Base-by-base conservation (phyloP, 2,888 invertebrate genomes). In the Drosophila emarginata region DNA sequence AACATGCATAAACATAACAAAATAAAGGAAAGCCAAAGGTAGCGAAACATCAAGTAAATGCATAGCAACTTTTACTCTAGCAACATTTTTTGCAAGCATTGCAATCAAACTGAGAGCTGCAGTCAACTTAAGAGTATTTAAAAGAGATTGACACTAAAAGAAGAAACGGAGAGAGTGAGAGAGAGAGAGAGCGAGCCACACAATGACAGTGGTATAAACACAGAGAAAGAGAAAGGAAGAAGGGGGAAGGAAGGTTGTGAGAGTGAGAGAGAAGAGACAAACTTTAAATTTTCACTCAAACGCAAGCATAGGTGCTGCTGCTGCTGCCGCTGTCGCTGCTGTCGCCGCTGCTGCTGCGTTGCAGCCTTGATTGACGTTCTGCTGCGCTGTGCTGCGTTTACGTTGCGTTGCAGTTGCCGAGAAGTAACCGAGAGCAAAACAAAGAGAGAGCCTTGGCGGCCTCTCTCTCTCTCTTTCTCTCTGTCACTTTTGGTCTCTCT, bases 111-210 rank as follows among this genome's bases (percentile, higher is more conserved):
- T 32, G 45, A 39, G 62, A 32, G 37, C 37, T 37, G 36, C 58
- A 36, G 39, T 26, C 21, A 28, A 26, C 61, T 67, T 60, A 61
- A 21, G 21, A 15, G 50, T 36, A 64, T 77, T 80, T 32, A 32
- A 32, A 70, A 61, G 61, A 68, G 71, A 37, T 3, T 32, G 11
- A 2, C 32, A 32, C 12, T 9, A 6, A 12, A 2, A 9, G n/a
- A 18, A 23, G 32, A 53, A 32, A 39, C 52, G n/a, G 50, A 40
- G 26, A 11, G 61, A 57, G 71, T 32, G 11, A 9, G 11, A 9
- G 11, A 3, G 26, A 26, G 26, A 5, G 26, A 26, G 26, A 4
- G 28, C 23, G 32, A 57, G 50, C 28, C 58, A 15, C 28, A 12
- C 6, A 15, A 2, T 4, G 32, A 26, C 21, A 51, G 40, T 28